Conservation (phyloP, 92 coral and sea anemone species). For the Parazoanthus atlanticus region DNA sequence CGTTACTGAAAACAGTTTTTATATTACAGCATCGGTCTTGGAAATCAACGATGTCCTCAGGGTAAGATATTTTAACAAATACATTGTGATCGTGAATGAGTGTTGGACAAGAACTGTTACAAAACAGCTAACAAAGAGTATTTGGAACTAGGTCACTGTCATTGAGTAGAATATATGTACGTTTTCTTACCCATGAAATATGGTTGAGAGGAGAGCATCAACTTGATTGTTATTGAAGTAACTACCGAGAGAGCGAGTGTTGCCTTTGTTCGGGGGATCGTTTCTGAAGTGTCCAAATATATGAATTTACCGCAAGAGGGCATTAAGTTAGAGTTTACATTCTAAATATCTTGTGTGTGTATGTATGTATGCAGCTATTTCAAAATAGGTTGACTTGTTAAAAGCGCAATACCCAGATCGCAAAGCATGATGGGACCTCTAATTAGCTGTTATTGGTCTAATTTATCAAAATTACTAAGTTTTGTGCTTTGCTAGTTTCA, state of each 20-base stretch:
- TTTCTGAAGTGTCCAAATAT: too few species aligned
- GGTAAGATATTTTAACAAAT: conserved; percentile 9
- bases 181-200: not conserved
- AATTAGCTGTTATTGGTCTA: too few species aligned
- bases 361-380: too few species aligned
- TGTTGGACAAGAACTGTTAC: not conserved
- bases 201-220: not conserved
- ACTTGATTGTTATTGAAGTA: not conserved
- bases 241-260: not conserved
- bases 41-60: conserved; percentile 29
- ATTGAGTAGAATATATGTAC: too few species aligned
- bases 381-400: too few species aligned
- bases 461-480: too few species aligned
- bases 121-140: not conserved
- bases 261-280: not conserved
- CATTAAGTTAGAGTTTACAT: too few species aligned
- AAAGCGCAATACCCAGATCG: too few species aligned
- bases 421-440: too few species aligned
- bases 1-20: not conserved
- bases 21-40: conserved; percentile 41
- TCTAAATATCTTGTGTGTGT: too few species aligned
- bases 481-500: too few species aligned
- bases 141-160: not conserved
- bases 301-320: too few species aligned
- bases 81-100: not conserved